Conservation (phyloP, 2,888 invertebrate genomes). For the Euphydryas editha region DNA sequence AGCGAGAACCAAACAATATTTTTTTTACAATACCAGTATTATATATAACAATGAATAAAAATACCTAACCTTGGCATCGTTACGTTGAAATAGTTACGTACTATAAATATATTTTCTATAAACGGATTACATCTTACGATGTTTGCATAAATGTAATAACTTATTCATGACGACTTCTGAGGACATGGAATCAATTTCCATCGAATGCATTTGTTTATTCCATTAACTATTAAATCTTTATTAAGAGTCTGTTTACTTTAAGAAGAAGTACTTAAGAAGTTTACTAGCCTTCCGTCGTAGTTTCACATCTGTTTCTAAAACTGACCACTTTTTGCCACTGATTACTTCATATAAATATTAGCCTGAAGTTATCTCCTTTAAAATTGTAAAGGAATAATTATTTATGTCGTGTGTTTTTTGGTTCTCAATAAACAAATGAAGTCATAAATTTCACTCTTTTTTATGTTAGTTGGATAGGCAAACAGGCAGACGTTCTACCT, state of each 20-base stretch:
- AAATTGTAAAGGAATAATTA: no score
- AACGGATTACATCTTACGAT: slow-evolving; percentile 10
- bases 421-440: no score
- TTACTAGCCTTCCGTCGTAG: background rate
- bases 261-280: background rate
- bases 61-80: slow-evolving; percentile 1
- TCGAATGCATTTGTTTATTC: background rate
- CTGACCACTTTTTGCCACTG: no score
- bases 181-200: background rate
- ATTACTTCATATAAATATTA: no score
- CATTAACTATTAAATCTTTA: background rate
- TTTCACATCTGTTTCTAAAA: no score
- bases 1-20: background rate
- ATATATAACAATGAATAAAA: background rate
- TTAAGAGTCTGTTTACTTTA: no score
- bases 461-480: no score
- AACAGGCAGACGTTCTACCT: no score
- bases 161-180: slow-evolving; percentile 8
- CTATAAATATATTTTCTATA: slow-evolving; percentile 7
- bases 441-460: no score
- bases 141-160: background rate
- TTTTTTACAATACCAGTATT: background rate
- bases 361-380: no score
- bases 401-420: no score
- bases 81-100: background rate